These are phyloP conservation scores for Eremophila alpestris DNA, from an alignment of 2,797 vertebrate species.

Conservation along the genomic window DNA sequence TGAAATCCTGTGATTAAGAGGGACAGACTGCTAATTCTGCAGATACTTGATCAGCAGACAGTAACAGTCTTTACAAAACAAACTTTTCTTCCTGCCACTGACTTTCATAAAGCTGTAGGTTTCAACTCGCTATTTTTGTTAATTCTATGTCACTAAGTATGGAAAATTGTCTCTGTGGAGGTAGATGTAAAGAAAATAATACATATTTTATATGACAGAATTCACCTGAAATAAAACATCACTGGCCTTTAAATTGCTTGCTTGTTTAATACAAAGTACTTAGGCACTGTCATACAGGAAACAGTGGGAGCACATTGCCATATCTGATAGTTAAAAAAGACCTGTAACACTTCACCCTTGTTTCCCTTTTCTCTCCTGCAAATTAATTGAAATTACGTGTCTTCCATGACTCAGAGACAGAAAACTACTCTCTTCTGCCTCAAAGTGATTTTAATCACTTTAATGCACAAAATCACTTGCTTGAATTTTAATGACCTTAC, in stretches of 20 bases:
- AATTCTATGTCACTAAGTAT: not conserved
- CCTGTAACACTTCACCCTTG: not conserved
- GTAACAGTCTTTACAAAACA: not conserved
- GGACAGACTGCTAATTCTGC: not conserved
- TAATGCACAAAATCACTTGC: not conserved
- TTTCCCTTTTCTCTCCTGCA: not conserved
- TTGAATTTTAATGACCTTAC: not conserved
- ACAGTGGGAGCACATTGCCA: not conserved
- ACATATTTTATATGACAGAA: not conserved
- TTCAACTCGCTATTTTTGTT: not conserved
- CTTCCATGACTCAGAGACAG: not conserved
- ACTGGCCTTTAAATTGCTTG: not conserved
- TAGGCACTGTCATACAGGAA: not conserved
- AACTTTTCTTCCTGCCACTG: not conserved
- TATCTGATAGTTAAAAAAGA: not conserved
- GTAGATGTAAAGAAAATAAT: not conserved
- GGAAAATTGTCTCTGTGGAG: not conserved
- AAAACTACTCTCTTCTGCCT: not conserved
- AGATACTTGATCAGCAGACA: not conserved
- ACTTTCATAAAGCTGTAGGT: not conserved
- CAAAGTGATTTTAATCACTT: not conserved
- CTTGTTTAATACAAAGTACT: not conserved
- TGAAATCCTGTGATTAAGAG: not conserved
- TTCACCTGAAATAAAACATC: not conserved
- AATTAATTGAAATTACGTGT: not conserved